phyloP scores from a whole-genome alignment of 2,797 vertebrate species.

The Sebastes taczanowskii region DNA sequence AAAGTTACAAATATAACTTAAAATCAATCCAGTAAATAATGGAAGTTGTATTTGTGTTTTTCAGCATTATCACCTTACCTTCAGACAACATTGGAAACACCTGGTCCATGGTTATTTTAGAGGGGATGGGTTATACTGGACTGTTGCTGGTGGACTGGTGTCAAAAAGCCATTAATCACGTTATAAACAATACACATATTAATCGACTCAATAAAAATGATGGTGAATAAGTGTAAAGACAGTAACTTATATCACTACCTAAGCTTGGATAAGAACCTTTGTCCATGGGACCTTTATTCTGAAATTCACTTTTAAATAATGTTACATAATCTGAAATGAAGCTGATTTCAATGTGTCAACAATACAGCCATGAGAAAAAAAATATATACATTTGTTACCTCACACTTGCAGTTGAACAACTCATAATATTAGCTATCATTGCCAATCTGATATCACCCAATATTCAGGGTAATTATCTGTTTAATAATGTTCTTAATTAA shows the following conservation, averaged over 20 bases:
- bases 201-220: background rate
- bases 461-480: background rate
- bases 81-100: background rate
- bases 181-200: background rate
- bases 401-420: background rate
- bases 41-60: background rate
- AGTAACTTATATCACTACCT: background rate
- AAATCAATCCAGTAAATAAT: background rate
- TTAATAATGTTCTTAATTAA: slow-evolving; percentile 21
- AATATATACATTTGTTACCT: background rate
- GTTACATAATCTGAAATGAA: background rate
- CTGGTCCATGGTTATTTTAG: background rate
- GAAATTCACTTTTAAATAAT: background rate
- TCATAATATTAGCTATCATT: background rate
- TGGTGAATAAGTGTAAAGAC: background rate
- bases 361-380: background rate
- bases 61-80: background rate
- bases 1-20: background rate
- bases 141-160: background rate
- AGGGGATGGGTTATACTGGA: background rate
- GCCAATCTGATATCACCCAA: background rate
- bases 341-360: background rate
- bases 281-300: background rate
- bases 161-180: background rate
- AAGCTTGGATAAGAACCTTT: background rate